These are phyloP conservation scores for Schizopygopsis pylzovi DNA, from an alignment of 2,797 vertebrate genomes.

Conservation along the genomic window DNA sequence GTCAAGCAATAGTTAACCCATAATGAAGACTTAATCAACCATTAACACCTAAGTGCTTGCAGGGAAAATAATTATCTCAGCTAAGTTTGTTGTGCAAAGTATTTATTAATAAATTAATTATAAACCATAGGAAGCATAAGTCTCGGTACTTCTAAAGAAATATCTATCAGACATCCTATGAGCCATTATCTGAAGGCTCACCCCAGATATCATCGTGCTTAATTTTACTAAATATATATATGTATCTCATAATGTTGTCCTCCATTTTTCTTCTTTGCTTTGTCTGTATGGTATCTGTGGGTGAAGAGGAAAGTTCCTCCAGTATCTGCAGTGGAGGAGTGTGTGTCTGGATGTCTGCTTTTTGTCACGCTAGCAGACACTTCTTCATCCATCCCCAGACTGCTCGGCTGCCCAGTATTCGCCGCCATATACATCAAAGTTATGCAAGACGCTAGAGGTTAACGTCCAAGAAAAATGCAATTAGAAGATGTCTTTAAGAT, in stretches of 20 bases:
- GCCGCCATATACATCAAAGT: constrained; percentile 57
- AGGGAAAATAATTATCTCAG: constrained; percentile 59
- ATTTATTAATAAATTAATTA: constrained; percentile 49
- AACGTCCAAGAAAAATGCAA: constrained; percentile 49
- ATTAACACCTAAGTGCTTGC: constrained; percentile 63
- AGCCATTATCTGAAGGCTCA: background rate
- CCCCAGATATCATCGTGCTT: background rate
- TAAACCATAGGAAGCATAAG: constrained; percentile 51
- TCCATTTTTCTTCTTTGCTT: background rate
- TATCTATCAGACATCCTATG: constrained; percentile 38
- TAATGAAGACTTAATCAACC: constrained; percentile 68
- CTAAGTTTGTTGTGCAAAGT: constrained; percentile 63
- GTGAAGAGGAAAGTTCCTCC: constrained; percentile 31
- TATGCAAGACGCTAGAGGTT: constrained; percentile 20
- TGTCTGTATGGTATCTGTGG: constrained; percentile 29
- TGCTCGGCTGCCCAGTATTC: constrained; percentile 45
- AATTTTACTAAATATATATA: constrained; percentile 17
- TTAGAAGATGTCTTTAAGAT: constrained; percentile 44
- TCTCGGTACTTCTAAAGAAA: constrained; percentile 41
- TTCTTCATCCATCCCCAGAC: constrained; percentile 54
- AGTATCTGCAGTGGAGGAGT: constrained; percentile 43
- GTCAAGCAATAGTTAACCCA: constrained; percentile 57
- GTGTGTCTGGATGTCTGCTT: constrained; percentile 46
- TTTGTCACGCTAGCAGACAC: constrained; percentile 54
- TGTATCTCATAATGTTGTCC: constrained; percentile 5